Evolutionary conservation across 2,113 vertebrate genomes (phyloP), one percentile per base, ranked within the genome.

Genomic region (Eudyptes chrysolophus): DNA sequence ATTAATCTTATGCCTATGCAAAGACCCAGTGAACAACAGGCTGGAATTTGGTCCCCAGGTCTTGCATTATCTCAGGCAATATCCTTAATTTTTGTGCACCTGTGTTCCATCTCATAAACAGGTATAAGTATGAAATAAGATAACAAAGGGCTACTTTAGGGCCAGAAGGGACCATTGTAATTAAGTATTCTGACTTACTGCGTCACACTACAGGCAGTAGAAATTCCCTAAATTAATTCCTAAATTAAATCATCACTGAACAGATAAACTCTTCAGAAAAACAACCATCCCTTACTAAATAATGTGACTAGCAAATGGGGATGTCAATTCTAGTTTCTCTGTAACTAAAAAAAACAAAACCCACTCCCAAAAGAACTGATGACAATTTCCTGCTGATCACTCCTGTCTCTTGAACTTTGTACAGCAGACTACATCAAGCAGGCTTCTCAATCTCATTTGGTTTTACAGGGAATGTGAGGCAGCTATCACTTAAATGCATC

Each of bases 241-340:
- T 89, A 92, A 92, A 95, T 92, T 76, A 77, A 87, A 96, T 76
- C 48, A 95, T 29, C 60, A 40, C 58, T 61, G 44, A 92, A 75
- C 36, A 93, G 79, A 65, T 52, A 90, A 94, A 88, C 54, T 86
- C 58, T 88, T 88, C 68, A 83, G 85, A 57, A 92, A 78, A 96
- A 90, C 48, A 72, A 64, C 49, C 54, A 38, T 24, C 57, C 66
- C 71, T 88, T 79, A 55, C 70, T 70, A 79, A 54, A 58, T 61
- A 62, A 61, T 4, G 11, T 26, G 22, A 87, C 32, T 30, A 54
- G 75, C 29, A 92, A 94, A 94, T 32, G 46, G 78, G 49, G 58
- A 88, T n/a, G 75, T 86, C 75, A 80, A 71, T 88, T 79, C 57
- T 60, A 51, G 86, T 60, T 92, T 48, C 83, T 40, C 42, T 79